phyloP scores from a whole-genome alignment of 2,888 invertebrate genomes.

The Scaptomyza polygonia region DNA sequence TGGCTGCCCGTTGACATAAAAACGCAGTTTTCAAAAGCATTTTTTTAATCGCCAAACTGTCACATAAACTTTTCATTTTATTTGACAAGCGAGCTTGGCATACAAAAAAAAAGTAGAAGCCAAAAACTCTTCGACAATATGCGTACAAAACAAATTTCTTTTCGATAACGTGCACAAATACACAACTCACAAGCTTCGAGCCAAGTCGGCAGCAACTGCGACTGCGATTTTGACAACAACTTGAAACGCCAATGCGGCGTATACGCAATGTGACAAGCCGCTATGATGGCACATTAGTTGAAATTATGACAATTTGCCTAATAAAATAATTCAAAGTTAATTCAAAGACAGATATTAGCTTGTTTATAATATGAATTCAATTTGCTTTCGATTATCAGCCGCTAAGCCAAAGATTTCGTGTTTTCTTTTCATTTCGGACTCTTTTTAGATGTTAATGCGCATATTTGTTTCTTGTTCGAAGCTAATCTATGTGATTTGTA shows the following conservation, averaged over 20 bases:
- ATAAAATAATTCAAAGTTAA: conserved; percentile 73
- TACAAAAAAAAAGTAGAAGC: conserved; percentile 35
- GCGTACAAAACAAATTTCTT: conserved; percentile 62
- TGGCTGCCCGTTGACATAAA: conserved; percentile 61
- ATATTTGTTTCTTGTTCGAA: conserved; percentile 15
- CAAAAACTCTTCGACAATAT: conserved; percentile 28
- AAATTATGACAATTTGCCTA: conserved; percentile 76
- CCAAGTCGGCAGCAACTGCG: not conserved
- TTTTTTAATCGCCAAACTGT: conserved; percentile 77
- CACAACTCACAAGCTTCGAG: conserved; percentile 3
- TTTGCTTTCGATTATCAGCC: conserved; percentile 73
- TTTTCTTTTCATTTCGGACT: conserved; percentile 6
- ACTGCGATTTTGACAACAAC: not conserved
- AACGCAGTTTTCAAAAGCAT: conserved; percentile 69
- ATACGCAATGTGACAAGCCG: conserved; percentile 41
- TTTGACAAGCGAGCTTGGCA: conserved; percentile 78
- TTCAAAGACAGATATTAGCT: conserved; percentile 64
- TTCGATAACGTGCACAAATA: conserved; percentile 60
- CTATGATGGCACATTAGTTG: conserved; percentile 65
- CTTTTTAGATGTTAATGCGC: conserved; percentile 56
- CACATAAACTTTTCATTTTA: conserved; percentile 78
- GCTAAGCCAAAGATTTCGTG: conserved; percentile 46
- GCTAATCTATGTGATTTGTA: conserved; percentile 64
- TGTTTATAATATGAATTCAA: conserved; percentile 74
- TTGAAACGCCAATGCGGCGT: conserved; percentile 35